These are phyloP conservation scores for Sipunculus nudus DNA, from an alignment of 2,888 invertebrate genomes.

Conservation along the genomic window DNA sequence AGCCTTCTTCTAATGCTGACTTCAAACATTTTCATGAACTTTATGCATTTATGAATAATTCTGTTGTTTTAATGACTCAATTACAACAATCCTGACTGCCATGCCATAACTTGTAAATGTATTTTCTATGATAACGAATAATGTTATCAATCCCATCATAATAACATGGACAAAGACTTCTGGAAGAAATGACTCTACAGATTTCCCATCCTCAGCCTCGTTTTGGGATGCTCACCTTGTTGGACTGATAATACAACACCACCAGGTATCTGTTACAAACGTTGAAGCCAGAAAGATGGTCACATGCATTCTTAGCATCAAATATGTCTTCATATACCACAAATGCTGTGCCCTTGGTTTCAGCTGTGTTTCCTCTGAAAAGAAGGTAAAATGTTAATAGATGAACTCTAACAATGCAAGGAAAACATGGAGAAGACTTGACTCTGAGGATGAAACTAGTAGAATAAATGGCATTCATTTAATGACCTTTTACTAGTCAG, in stretches of 20 bases:
- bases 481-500: too few relatives aligned
- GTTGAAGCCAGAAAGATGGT: conserved; percentile 98
- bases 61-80: too few relatives aligned
- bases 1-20: too few relatives aligned
- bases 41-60: too few relatives aligned
- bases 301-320: conserved; percentile 99
- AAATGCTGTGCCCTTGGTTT: conserved; percentile 98
- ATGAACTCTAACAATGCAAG: too few relatives aligned
- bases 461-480: too few relatives aligned
- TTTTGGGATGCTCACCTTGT: conserved; percentile 66
- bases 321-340: conserved; percentile 99
- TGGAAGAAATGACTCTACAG: background rate
- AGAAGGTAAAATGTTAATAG: background rate
- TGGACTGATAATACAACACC: conserved; percentile 93
- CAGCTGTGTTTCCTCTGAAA: conserved; percentile 92
- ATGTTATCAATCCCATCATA: background rate
- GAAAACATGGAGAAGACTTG: too few relatives aligned
- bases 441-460: too few relatives aligned
- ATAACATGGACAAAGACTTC: background rate
- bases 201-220: background rate
- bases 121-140: too few relatives aligned
- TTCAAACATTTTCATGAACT: too few relatives aligned
- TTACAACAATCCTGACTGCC: too few relatives aligned
- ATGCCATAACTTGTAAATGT: too few relatives aligned
- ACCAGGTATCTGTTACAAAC: conserved; percentile 98